Conservation (phyloP, 2,888 invertebrate species). For the Cheilosia soror region DNA sequence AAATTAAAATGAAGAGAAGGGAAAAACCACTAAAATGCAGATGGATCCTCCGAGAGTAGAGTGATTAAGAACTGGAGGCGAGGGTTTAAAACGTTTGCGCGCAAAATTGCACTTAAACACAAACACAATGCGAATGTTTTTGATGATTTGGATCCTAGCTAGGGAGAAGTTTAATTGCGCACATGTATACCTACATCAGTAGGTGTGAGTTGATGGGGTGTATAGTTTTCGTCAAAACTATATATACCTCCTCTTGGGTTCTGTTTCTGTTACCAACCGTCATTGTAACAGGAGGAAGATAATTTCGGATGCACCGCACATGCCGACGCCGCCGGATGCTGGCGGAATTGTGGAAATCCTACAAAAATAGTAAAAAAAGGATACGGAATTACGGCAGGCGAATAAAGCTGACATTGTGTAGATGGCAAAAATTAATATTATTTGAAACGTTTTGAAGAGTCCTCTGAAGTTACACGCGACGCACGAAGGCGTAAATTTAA, state of each 20-base stretch:
- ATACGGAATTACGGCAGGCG: slow-evolving; percentile 37
- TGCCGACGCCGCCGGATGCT: slow-evolving; percentile 49
- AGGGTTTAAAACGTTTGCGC: slow-evolving; percentile 33
- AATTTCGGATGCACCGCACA: slow-evolving; percentile 67
- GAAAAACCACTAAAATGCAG: slow-evolving; percentile 30
- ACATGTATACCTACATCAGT: background rate
- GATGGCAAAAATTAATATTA: slow-evolving; percentile 73
- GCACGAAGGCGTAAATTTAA: slow-evolving; percentile 66
- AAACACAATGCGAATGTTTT: slow-evolving; percentile 38
- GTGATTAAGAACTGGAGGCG: slow-evolving; percentile 29
- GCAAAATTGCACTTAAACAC: slow-evolving; percentile 25
- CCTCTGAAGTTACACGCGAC: slow-evolving; percentile 24
- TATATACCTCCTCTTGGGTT: background rate
- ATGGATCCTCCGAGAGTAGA: slow-evolving; percentile 39
- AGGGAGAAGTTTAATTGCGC: slow-evolving; percentile 27
- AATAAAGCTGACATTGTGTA: slow-evolving; percentile 68
- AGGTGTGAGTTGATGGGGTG: background rate
- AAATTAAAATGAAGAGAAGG: slow-evolving; percentile 16
- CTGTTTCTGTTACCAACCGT: background rate
- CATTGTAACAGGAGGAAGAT: slow-evolving; percentile 39
- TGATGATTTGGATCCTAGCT: slow-evolving; percentile 25
- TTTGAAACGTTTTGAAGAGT: slow-evolving; percentile 62
- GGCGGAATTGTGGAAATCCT: slow-evolving; percentile 32
- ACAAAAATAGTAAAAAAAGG: slow-evolving; percentile 47
- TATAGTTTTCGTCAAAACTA: slow-evolving; percentile 34